Evolutionary conservation across 2,888 invertebrate genomes (phyloP).

Genomic region (Xestobium rufovillosum): DNA sequence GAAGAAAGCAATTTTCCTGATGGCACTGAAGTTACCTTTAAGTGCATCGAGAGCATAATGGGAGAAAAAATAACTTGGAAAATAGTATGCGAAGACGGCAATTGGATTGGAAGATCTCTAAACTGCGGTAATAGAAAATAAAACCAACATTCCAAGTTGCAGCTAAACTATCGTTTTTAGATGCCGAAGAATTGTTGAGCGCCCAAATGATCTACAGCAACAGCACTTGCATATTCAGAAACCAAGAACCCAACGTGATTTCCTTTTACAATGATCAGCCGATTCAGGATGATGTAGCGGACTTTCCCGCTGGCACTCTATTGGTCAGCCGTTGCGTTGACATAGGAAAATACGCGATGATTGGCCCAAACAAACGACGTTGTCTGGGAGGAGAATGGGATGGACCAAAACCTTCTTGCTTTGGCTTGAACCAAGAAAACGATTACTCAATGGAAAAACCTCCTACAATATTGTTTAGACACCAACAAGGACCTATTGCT

Average conservation of each 20-base stretch:
- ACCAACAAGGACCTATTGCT: constrained; percentile 75
- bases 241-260: constrained; percentile 71
- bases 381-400: constrained; percentile 79
- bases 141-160: too few relatives aligned
- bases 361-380: constrained; percentile 57
- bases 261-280: constrained; percentile 75
- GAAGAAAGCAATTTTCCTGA: constrained; percentile 66
- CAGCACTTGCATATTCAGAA: constrained; percentile 67
- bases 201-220: constrained; percentile 43
- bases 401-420: constrained; percentile 68
- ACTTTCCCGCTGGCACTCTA: constrained; percentile 64
- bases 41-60: constrained; percentile 74
- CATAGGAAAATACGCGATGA: constrained; percentile 79
- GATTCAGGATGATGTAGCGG: constrained; percentile 66
- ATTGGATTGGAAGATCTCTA: constrained; percentile 74
- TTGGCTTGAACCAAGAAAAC: constrained; percentile 76
- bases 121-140: constrained; percentile 58
- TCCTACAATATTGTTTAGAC: constrained; percentile 75
- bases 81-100: constrained; percentile 75
- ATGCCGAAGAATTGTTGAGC: constrained; percentile 34
- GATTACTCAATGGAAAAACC: constrained; percentile 84
- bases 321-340: constrained; percentile 64
- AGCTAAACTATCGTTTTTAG: constrained; percentile 24
- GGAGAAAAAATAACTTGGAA: constrained; percentile 80
- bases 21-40: constrained; percentile 75